phyloP scores from a whole-genome alignment of 2,888 invertebrate genomes.

The Folsomia manolachei region DNA sequence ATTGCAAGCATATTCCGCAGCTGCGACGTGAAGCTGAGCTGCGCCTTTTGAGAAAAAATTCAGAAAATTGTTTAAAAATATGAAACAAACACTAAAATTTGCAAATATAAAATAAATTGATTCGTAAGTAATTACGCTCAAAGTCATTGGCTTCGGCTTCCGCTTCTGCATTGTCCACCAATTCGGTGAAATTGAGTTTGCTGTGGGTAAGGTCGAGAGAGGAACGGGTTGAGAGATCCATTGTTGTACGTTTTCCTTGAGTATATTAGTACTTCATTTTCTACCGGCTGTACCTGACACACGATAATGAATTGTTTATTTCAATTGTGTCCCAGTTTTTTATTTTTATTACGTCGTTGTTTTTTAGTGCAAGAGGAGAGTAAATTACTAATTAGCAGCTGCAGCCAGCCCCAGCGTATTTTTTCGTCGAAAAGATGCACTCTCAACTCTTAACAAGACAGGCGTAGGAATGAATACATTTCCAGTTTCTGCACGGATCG shows the following conservation, averaged over 20 bases:
- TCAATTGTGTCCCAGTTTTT: neutral
- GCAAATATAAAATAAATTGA: too few species aligned
- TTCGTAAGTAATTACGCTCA: neutral
- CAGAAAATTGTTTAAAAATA: too few species aligned
- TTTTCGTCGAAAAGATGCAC: too few species aligned
- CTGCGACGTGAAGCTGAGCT: slow-evolving; percentile 6
- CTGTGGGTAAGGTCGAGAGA: neutral
- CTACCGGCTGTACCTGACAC: neutral
- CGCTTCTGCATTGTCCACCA: neutral
- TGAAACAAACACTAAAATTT: too few species aligned
- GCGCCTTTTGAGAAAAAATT: neutral
- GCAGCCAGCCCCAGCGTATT: too few species aligned
- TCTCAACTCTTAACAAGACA: too few species aligned
- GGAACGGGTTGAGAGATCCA: neutral
- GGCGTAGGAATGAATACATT: too few species aligned
- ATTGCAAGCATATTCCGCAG: slow-evolving; percentile 10
- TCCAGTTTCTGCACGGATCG: too few species aligned
- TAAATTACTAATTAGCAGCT: too few species aligned
- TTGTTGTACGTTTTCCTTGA: too few species aligned
- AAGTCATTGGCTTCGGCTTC: neutral
- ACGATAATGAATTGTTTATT: neutral
- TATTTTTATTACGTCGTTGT: neutral
- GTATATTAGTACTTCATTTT: too few species aligned
- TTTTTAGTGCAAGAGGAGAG: too few species aligned
- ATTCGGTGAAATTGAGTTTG: neutral